phyloP scores from a whole-genome alignment of 2,113 vertebrate genomes.

The Parotia lawesii region DNA sequence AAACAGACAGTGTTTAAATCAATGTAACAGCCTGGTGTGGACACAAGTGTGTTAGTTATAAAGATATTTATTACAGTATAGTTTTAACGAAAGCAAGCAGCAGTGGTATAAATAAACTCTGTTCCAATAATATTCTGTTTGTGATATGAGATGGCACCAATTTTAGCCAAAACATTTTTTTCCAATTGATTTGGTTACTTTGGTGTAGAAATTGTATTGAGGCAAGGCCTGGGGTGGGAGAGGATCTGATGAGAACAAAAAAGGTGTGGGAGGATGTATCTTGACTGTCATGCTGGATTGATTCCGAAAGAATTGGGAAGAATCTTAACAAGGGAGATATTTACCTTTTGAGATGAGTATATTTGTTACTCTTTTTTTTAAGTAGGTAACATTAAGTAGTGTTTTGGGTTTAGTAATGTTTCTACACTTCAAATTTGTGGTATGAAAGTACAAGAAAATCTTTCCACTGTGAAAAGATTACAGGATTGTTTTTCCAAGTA shows the following conservation, averaged over 20 bases:
- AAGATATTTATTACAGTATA: conserved; percentile 17
- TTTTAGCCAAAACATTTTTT: background rate
- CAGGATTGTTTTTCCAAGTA: background rate
- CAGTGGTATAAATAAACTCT: background rate
- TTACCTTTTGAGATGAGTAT: background rate
- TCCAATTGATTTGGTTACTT: background rate
- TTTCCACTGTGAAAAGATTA: background rate
- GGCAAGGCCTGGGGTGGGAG: background rate
- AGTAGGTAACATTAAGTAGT: background rate
- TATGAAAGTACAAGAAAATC: background rate
- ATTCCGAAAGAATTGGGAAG: background rate
- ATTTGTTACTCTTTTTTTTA: background rate
- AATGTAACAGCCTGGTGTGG: conserved; percentile 5
- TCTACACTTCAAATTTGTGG: background rate
- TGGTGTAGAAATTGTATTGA: background rate
- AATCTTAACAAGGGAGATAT: background rate
- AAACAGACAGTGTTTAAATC: conserved; percentile 46
- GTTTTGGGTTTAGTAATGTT: background rate
- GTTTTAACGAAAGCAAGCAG: background rate
- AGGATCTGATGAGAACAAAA: background rate
- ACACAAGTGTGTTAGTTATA: background rate
- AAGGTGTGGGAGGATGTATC: background rate
- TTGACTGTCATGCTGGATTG: background rate
- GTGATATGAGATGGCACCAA: background rate
- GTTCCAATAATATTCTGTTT: background rate